These are phyloP conservation scores for Cryptotis parvus DNA, from an alignment of 2,113 vertebrate genomes.

Conservation along the genomic window DNA sequence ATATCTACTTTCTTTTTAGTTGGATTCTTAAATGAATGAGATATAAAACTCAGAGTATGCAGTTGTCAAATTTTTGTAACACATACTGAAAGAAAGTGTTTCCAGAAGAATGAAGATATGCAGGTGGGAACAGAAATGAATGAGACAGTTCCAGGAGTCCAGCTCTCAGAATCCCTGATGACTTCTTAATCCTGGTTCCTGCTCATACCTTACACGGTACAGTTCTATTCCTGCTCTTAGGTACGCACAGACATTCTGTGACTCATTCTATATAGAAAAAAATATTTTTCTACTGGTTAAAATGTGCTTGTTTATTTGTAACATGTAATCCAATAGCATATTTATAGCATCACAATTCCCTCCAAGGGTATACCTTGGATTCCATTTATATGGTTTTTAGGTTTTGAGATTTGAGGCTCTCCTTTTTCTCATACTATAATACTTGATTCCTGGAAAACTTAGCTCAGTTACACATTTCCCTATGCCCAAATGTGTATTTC, in stretches of 20 bases:
- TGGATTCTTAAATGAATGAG: background rate
- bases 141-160: background rate
- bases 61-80: background rate
- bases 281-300: background rate
- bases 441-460: background rate
- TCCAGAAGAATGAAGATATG: background rate
- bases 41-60: background rate
- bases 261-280: too few relatives aligned
- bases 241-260: background rate
- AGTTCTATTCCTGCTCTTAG: background rate
- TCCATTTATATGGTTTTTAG: background rate
- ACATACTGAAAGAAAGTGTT: background rate
- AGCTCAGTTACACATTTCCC: background rate
- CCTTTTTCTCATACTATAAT: background rate
- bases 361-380: background rate
- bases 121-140: background rate
- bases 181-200: background rate
- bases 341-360: background rate
- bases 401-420: background rate
- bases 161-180: background rate
- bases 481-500: background rate
- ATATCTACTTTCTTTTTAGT: conserved; percentile 1
- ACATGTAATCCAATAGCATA: background rate
- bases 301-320: background rate
- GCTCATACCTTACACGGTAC: background rate